phyloP scores from a whole-genome alignment of 2,888 invertebrate genomes.

The Xylota sylvarum region DNA sequence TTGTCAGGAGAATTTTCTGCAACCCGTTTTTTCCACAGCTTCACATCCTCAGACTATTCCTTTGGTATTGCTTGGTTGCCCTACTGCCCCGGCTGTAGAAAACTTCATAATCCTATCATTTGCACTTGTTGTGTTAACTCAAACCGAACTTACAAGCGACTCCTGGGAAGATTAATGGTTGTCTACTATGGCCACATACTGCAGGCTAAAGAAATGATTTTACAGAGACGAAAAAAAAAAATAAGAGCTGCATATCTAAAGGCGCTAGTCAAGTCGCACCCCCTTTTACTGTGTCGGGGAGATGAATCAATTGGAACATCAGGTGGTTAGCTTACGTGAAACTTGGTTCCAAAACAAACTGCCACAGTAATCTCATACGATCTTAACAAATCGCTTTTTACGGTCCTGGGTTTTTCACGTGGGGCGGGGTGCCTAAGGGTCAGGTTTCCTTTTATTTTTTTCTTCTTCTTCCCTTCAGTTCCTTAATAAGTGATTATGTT shows the following conservation, averaged over 20 bases:
- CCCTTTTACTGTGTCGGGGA: slow-evolving; percentile 18
- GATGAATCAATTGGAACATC: slow-evolving; percentile 69
- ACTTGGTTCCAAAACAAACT: slow-evolving; percentile 53
- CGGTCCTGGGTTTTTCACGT: background rate
- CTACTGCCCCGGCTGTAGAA: slow-evolving; percentile 33
- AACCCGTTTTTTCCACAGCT: background rate
- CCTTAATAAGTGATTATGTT: slow-evolving; percentile 76
- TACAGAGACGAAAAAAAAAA: background rate
- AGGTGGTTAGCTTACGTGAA: slow-evolving; percentile 61
- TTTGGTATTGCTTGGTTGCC: background rate
- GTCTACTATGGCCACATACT: slow-evolving; percentile 43
- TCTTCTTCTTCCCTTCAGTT: slow-evolving; percentile 40
- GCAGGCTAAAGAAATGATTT: slow-evolving; percentile 8
- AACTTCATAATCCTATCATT: slow-evolving; percentile 74
- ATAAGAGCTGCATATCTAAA: slow-evolving; percentile 33
- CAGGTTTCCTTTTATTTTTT: slow-evolving; percentile 19
- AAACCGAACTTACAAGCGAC: slow-evolving; percentile 58
- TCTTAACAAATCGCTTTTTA: slow-evolving; percentile 69
- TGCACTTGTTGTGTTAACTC: slow-evolving; percentile 69
- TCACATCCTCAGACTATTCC: slow-evolving; percentile 11
- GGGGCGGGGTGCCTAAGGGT: slow-evolving; percentile 18
- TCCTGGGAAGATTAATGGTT: slow-evolving; percentile 64
- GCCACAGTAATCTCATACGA: slow-evolving; percentile 66
- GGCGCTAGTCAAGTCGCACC: slow-evolving; percentile 21
- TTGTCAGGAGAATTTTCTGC: slow-evolving; percentile 43